A percentile compares a stretch with the other conserved stretches of the same genome.
phyloP scores from a whole-genome alignment of 1,140 invertebrate genomes.

The Hyles euphorbiae region DNA sequence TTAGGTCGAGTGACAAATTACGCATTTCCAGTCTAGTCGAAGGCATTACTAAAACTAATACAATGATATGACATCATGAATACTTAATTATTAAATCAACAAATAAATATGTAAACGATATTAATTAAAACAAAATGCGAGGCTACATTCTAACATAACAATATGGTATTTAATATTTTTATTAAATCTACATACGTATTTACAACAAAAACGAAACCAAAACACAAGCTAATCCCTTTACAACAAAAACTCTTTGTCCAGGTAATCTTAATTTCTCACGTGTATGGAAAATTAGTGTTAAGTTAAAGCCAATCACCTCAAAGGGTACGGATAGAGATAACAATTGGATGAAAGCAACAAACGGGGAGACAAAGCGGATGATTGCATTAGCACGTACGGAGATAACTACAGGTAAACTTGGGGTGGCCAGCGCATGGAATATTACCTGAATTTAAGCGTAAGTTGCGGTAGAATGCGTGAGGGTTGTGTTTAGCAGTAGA shows the following conservation, averaged over 20 bases:
- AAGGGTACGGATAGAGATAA: slow-evolving; percentile 26
- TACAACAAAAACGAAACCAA: too few relatives aligned
- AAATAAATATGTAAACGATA: too few relatives aligned
- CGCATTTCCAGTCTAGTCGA: too few relatives aligned
- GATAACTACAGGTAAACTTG: slow-evolving; percentile 29
- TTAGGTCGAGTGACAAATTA: too few relatives aligned
- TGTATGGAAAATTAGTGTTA: background rate
- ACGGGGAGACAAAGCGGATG: slow-evolving; percentile 4
- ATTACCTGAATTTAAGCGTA: background rate
- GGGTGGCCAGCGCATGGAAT: background rate
- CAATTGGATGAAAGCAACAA: slow-evolving; percentile 21
- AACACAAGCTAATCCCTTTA: background rate
- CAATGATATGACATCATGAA: too few relatives aligned
- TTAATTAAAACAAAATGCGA: too few relatives aligned
- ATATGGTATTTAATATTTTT: too few relatives aligned
- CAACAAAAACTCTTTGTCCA: background rate
- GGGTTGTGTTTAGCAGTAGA: too few relatives aligned
- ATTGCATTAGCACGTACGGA: slow-evolving; percentile 24
- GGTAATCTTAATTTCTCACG: slow-evolving; percentile 2
- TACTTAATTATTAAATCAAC: too few relatives aligned
- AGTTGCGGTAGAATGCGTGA: background rate
- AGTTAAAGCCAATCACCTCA: slow-evolving; percentile 4
- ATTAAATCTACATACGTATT: too few relatives aligned
- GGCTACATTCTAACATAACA: too few relatives aligned
- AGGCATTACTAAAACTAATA: too few relatives aligned